Evolutionary conservation across 2,888 invertebrate species (phyloP), one percentile per base, ranked within the genome.

Genomic region (Camponotus fellah): DNA sequence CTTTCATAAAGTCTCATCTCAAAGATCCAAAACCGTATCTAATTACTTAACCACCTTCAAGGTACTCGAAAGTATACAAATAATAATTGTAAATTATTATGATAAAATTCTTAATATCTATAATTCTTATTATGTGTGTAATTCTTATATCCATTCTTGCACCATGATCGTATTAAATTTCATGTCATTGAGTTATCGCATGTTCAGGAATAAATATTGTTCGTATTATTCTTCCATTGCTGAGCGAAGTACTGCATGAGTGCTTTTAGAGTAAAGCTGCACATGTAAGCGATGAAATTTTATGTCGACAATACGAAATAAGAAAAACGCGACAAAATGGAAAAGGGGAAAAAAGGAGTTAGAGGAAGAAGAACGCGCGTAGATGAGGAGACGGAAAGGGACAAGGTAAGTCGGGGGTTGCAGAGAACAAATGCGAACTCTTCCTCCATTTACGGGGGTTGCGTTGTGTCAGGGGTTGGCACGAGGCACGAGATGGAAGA

Each of bases 401-500:
- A 71, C 65, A 56, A 68, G 58, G 64, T 10, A 14, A 60, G 66
- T 21, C 10, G 65, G 26, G 53, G 74, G 77, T 60, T 83, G 77
- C 26, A 53, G 84, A 82, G 85, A 91, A 90, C 90, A 89, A 88
- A 91, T 91, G 89, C 88, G 90, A 91, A 68, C 84, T 80, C 86
- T 89, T 84, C 91, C 86, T 88, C 91, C 90, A 89, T 92, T 80
- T 90, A 89, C 87, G 87, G 87, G 79, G 82, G 68, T 82, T 86
- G 79, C 84, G 84, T 84, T 84, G 82, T 83, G 86, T 85, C 83
- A 80, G 85, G 89, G 86, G 87, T 87, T 85, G 81, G 77, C 85
- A 85, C 85, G 64, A 85, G 26, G 76, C 81, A 85, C 85, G 86
- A 90, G 91, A 90, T 91, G 90, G 91, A 89, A 89, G 91, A 93